These are phyloP conservation scores for Acanthornis magna DNA, from an alignment of 2,797 vertebrate genomes.

Conservation along the genomic window DNA sequence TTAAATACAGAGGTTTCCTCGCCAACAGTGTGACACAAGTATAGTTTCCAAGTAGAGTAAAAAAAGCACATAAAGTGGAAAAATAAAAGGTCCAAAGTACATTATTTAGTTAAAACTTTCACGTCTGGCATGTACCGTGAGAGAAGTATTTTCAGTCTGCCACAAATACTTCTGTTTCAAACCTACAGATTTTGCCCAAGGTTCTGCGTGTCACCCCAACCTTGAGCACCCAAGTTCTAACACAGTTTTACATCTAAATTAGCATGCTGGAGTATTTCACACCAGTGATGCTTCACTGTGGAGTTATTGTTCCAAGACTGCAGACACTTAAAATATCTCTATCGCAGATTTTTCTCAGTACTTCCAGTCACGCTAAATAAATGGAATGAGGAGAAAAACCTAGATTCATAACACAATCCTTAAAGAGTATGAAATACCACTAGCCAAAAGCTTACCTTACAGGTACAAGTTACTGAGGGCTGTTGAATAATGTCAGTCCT, in stretches of 20 bases:
- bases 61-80: background rate
- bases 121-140: background rate
- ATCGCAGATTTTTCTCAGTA: background rate
- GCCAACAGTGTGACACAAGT: background rate
- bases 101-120: background rate
- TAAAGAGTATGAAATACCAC: background rate
- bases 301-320: background rate
- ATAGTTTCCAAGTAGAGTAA: background rate
- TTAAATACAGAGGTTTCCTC: background rate
- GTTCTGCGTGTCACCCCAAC: background rate
- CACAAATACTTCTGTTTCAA: background rate
- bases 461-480: background rate
- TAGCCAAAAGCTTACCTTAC: background rate
- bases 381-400: background rate
- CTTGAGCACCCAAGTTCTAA: background rate
- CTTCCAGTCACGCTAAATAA: background rate
- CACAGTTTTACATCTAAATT: background rate
- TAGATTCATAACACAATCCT: background rate
- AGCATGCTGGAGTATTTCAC: background rate
- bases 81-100: background rate
- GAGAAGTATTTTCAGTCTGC: background rate
- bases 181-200: background rate
- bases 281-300: background rate
- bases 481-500: background rate
- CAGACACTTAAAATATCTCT: background rate